Percentiles rank a stretch among this genome's conserved stretches.
These are phyloP conservation scores for Scaptomyza graminum DNA, from an alignment of 1,140 invertebrate genomes.

Conservation along the genomic window DNA sequence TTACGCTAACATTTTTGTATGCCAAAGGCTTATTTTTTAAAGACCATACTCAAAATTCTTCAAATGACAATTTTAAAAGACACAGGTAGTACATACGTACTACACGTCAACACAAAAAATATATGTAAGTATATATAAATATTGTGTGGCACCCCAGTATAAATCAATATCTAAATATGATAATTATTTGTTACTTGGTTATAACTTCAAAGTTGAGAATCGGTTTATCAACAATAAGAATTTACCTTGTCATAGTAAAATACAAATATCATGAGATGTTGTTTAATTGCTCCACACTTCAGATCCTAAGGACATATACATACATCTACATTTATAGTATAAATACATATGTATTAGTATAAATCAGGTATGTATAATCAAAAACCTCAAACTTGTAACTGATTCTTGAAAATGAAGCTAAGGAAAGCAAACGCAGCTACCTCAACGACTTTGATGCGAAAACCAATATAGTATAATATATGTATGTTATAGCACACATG, in stretches of 20 bases:
- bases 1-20: no score
- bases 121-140: no score
- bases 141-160: no score
- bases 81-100: no score
- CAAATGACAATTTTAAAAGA: no score
- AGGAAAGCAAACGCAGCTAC: slow-evolving; percentile 53
- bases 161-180: no score
- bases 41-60: no score
- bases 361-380: no score
- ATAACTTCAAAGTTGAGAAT: slow-evolving; percentile 23
- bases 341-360: no score
- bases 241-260: slow-evolving; percentile 22
- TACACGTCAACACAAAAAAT: no score
- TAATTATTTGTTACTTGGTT: no score
- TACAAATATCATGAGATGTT: slow-evolving; percentile 22
- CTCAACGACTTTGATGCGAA: slow-evolving; percentile 62
- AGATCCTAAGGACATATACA: background rate
- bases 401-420: slow-evolving; percentile 6
- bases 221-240: slow-evolving; percentile 15
- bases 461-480: slow-evolving; percentile 45
- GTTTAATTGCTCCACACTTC: slow-evolving; percentile 29
- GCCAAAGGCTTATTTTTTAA: slow-evolving; percentile 29
- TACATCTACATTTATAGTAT: slow-evolving; percentile 7
- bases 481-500: slow-evolving; percentile 74
- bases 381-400: slow-evolving; percentile 21